These are phyloP conservation scores for Caiman crocodilus DNA, from an alignment of 2,797 vertebrate genomes.

Conservation along the genomic window DNA sequence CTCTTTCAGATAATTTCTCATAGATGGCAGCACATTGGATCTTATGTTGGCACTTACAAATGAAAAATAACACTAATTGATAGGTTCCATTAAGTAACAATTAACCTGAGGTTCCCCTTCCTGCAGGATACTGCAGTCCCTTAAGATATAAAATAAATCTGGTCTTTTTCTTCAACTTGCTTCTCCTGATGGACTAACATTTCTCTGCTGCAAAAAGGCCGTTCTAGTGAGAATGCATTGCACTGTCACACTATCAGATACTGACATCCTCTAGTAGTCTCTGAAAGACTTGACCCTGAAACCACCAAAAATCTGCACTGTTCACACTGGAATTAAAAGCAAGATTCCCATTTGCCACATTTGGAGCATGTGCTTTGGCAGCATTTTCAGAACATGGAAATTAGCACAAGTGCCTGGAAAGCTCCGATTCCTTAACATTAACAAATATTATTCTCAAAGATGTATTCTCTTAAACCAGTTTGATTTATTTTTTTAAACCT, in stretches of 20 bases:
- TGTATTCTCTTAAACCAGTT: not conserved
- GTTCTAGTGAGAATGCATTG: not conserved
- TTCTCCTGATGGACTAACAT: conserved; percentile 5
- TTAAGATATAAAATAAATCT: conserved; percentile 26
- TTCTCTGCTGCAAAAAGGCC: conserved; percentile 13
- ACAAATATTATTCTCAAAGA: not conserved
- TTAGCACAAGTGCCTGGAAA: not conserved
- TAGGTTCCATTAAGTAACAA: conserved; percentile 76
- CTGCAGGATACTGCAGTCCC: conserved; percentile 57
- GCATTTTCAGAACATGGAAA: not conserved
- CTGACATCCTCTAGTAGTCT: not conserved
- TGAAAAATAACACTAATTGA: conserved; percentile 81
- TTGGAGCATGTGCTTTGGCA: not conserved
- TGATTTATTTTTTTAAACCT: conserved; percentile 7
- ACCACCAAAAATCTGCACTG: not conserved
- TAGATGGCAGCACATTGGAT: conserved; percentile 83
- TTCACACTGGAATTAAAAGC: not conserved
- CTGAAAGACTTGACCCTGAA: not conserved
- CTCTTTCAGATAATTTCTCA: conserved; percentile 83
- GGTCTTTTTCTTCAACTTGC: not conserved
- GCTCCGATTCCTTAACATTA: conserved; percentile 1
- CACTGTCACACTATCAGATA: not conserved
- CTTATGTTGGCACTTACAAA: conserved; percentile 83
- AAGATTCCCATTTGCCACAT: not conserved
- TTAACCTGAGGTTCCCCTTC: conserved; percentile 74